Base-by-base conservation (phyloP, 53 echinoderm and acorn worm genomes). In the Stichopus horrens region DNA sequence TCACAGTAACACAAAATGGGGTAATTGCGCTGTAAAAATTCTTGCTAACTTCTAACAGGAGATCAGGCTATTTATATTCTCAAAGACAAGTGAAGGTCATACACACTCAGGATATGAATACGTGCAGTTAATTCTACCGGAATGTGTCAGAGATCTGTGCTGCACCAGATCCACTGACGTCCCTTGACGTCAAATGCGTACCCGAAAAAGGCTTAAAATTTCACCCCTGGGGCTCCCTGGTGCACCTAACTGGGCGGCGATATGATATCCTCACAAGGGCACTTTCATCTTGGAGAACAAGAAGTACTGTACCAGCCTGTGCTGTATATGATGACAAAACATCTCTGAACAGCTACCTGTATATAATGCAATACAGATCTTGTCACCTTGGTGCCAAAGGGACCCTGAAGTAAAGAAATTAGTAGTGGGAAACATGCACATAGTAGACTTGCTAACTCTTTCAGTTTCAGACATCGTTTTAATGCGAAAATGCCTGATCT, bases 81-180 rank as follows among this genome's bases (percentile, higher is more conserved):
- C 52, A 81, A 81, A 81, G 81, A 23, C 81, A 81, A 23, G 81
- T 81, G 81, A 56, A 81, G 81, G 81, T 81, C 81, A 56, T 22
- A 20, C 19, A 20, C 21, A 58, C 57, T 57, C 21, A 18, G n/a
- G 71, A 71, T 59, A 59, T 9, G 8, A 59, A 59, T 59, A 59
- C 37, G 37, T 59, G 11, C 7, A 71, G 71, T 71, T 71, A 71
- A 71, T 71, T n/a, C 16, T 18, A 13, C 63, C 16, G 63, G 63
- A 63, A 63, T 63, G 63, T 63, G 63, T 63, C 10, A 63, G 10
- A 63, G 37, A 37, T 37, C 63, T 63, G 11, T 16, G 4, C 63
- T 63, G 63, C 8, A 63, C 16, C 37, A 9, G 63, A 16, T 10
- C 7, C 14, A 16, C 5, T 20, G 19, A 13, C 7, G 2, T 71